Percentiles rank a stretch among this genome's conserved stretches.
These are phyloP conservation scores for Drosophila parvula DNA, from an alignment of 1,140 invertebrate species.

Conservation along the genomic window DNA sequence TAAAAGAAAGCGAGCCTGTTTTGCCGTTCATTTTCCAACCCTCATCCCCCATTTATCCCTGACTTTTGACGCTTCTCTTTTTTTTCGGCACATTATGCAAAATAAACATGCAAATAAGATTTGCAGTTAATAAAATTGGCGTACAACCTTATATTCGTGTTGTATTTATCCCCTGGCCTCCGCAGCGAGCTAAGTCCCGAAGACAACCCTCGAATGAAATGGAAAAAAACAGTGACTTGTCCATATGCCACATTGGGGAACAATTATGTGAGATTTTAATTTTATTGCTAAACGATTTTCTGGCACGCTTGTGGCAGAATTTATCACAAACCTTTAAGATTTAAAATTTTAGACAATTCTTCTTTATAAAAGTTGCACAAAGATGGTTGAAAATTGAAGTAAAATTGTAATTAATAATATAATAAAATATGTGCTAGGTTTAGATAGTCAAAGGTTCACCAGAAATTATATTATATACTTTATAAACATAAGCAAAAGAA, in stretches of 20 bases:
- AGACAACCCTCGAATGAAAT: slow-evolving; percentile 18
- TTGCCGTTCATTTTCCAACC: slow-evolving; percentile 10
- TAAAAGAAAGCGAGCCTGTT: slow-evolving; percentile 55
- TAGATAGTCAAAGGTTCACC: too few species aligned
- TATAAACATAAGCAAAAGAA: too few species aligned
- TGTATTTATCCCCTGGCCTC: slow-evolving; percentile 14
- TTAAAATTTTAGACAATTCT: neutral
- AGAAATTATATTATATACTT: too few species aligned
- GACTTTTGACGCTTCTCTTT: slow-evolving; percentile 54
- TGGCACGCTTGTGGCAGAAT: slow-evolving; percentile 19
- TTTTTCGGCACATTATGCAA: slow-evolving; percentile 81
- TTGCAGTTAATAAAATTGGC: slow-evolving; percentile 82
- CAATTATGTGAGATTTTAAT: slow-evolving; percentile 78
- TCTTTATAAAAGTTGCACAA: neutral
- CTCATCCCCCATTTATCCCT: slow-evolving; percentile 27
- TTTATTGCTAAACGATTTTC: slow-evolving; percentile 77
- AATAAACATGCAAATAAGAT: slow-evolving; percentile 83
- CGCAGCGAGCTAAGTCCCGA: slow-evolving; percentile 20
- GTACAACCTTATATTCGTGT: slow-evolving; percentile 63
- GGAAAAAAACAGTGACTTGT: slow-evolving; percentile 28
- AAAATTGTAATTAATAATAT: neutral
- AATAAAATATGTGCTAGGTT: too few species aligned
- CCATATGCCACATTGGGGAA: slow-evolving; percentile 79
- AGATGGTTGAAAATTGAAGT: neutral
- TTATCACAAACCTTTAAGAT: neutral